phyloP scores from a whole-genome alignment of 2,113 vertebrate genomes.

The Gallinago undulata region DNA sequence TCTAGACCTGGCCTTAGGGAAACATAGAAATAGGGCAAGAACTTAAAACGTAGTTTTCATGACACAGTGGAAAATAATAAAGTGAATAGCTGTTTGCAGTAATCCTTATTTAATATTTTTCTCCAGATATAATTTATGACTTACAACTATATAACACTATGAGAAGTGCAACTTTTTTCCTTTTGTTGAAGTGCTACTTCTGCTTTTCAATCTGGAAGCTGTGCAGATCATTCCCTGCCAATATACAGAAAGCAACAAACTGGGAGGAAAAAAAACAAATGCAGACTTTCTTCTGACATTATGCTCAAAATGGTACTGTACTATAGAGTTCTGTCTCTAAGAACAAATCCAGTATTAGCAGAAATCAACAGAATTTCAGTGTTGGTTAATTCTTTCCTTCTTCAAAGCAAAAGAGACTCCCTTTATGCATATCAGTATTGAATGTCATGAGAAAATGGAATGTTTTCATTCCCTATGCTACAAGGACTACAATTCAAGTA shows the following conservation, averaged over 20 bases:
- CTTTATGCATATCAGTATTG: background rate
- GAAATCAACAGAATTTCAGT: background rate
- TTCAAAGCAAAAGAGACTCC: background rate
- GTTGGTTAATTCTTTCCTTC: background rate
- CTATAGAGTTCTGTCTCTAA: background rate
- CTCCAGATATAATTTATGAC: background rate
- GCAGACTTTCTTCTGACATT: background rate
- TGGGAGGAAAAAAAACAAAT: background rate
- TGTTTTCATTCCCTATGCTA: background rate
- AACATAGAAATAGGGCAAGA: background rate
- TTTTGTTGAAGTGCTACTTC: background rate
- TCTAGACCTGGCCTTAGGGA: background rate
- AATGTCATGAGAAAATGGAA: background rate
- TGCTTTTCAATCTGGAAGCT: slow-evolving; percentile 3
- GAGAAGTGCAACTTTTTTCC: background rate
- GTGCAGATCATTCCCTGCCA: background rate
- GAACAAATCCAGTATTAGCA: background rate
- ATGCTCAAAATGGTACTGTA: background rate
- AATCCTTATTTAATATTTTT: background rate
- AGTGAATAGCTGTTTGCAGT: background rate
- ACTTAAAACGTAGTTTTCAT: background rate
- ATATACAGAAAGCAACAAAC: background rate
- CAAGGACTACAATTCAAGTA: background rate
- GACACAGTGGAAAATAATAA: background rate
- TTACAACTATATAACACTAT: background rate